Evolutionary conservation across 2,888 invertebrate species (phyloP).

Genomic region (Agrotis puta): DNA sequence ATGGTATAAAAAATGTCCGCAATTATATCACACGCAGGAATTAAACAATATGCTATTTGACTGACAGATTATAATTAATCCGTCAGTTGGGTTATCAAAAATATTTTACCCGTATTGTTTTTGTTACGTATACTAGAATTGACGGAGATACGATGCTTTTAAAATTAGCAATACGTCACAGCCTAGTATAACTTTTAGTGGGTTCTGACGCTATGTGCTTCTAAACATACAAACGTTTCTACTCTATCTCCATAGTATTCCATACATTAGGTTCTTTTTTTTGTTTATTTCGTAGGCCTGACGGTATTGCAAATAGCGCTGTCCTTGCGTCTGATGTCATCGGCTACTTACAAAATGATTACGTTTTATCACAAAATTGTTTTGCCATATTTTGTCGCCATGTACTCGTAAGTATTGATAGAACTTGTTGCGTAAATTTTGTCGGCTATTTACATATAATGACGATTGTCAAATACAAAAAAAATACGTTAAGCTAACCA

Average conservation of each 20-base stretch:
- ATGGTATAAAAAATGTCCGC: too few species aligned
- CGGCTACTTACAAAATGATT: constrained; percentile 44
- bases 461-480: neutral
- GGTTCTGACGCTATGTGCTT: too few species aligned
- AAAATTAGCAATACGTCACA: too few species aligned
- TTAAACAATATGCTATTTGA: too few species aligned
- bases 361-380: constrained; percentile 34
- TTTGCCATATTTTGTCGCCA: constrained; percentile 30
- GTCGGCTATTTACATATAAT: constrained; percentile 7
- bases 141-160: too few species aligned
- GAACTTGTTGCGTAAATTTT: constrained; percentile 26
- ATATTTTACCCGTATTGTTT: too few species aligned
- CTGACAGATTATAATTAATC: too few species aligned
- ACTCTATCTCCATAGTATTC: neutral
- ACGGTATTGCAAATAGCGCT: constrained; percentile 18
- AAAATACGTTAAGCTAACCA: neutral
- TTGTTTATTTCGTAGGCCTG: constrained; percentile 3
- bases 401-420: constrained; percentile 33
- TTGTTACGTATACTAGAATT: too few species aligned
- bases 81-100: too few species aligned
- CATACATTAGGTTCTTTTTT: constrained; percentile 5
- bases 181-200: too few species aligned
- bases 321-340: constrained; percentile 24
- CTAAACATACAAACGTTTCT: neutral
- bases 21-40: too few species aligned